Evolutionary conservation across 2,888 invertebrate species (phyloP).

Genomic region (Zhengitettix transpicula): DNA sequence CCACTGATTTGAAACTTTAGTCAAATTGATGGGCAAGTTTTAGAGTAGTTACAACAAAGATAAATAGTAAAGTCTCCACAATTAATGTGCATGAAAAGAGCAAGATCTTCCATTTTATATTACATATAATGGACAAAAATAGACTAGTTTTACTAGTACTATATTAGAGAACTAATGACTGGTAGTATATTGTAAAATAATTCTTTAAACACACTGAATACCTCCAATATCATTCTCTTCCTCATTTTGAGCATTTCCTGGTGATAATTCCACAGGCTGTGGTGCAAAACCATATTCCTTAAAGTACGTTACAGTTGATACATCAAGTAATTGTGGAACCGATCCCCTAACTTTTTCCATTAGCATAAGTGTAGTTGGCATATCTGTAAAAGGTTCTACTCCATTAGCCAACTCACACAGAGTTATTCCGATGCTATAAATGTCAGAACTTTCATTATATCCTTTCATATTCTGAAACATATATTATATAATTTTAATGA

Average conservation of each 20-base stretch:
- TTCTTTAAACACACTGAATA: background rate
- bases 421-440: slow-evolving; percentile 79
- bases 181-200: too few species aligned
- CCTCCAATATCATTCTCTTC: background rate
- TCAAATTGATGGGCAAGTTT: too few species aligned
- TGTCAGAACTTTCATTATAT: slow-evolving; percentile 77
- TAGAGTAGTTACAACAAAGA: too few species aligned
- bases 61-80: too few species aligned
- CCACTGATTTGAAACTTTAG: too few species aligned
- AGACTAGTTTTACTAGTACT: too few species aligned
- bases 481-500: slow-evolving; percentile 1
- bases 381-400: slow-evolving; percentile 69
- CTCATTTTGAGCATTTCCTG: background rate
- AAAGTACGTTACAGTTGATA: slow-evolving; percentile 31
- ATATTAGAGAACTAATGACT: too few species aligned
- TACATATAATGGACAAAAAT: too few species aligned
- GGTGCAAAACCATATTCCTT: slow-evolving; percentile 10
- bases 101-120: too few species aligned
- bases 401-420: slow-evolving; percentile 83
- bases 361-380: slow-evolving; percentile 76
- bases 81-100: too few species aligned
- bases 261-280: background rate
- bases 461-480: slow-evolving; percentile 54
- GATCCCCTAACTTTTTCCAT: slow-evolving; percentile 62
- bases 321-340: slow-evolving; percentile 58